Conservation (phyloP, 2,113 vertebrate genomes). For the Pipra filicauda region DNA sequence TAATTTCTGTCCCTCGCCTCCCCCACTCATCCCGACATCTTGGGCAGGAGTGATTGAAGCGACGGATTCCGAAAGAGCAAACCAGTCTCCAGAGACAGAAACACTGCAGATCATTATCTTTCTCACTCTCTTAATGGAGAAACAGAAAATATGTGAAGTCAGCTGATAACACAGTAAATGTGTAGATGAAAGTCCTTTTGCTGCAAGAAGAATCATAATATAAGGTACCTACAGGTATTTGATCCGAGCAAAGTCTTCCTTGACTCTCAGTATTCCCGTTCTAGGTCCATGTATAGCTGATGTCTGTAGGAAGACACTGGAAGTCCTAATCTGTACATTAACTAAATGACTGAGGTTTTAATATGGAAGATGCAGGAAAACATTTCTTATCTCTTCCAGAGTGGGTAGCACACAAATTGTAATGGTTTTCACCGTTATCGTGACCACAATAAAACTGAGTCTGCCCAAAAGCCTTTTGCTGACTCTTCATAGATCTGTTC, state of each 20-base stretch:
- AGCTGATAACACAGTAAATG: background rate
- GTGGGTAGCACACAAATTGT: background rate
- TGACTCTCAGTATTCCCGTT: background rate
- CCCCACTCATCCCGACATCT: background rate
- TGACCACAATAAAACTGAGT: background rate
- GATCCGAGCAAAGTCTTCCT: background rate
- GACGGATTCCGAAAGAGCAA: conserved; percentile 16
- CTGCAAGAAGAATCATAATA: background rate
- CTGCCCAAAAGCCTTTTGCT: background rate
- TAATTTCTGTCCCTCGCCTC: background rate
- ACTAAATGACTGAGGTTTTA: background rate
- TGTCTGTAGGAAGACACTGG: background rate
- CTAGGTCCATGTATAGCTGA: background rate
- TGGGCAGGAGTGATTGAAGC: conserved; percentile 4
- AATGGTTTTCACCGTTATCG: background rate
- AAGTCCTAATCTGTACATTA: background rate
- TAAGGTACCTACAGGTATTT: background rate
- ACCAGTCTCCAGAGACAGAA: background rate
- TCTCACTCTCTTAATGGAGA: background rate
- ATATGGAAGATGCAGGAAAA: background rate
- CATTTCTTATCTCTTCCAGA: background rate
- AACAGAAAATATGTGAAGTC: background rate
- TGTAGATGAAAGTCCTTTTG: background rate
- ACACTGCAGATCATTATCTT: background rate
- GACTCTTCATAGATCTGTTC: background rate